Evolutionary conservation across 2,797 vertebrate genomes (phyloP).

Genomic region (Thaleichthys pacificus): DNA sequence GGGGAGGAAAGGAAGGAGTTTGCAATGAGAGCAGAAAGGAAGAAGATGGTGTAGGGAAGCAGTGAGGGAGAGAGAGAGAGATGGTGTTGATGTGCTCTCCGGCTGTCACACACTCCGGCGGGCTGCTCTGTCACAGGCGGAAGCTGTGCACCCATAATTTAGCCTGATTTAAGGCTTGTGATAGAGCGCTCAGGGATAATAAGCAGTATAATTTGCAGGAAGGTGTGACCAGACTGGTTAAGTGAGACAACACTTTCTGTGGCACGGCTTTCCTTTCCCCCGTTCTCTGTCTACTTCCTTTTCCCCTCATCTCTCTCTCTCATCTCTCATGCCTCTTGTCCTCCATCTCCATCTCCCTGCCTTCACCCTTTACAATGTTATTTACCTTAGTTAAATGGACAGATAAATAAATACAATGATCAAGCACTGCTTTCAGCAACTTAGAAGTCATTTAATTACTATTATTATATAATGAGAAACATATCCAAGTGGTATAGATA

Average conservation of each 20-base stretch:
- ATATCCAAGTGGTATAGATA: too few species aligned
- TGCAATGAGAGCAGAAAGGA: constrained; percentile 1
- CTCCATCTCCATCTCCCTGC: background rate
- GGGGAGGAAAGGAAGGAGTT: constrained; percentile 25
- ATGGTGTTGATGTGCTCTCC: constrained; percentile 37
- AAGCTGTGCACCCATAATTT: constrained; percentile 66
- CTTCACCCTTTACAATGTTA: background rate
- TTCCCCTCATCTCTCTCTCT: background rate
- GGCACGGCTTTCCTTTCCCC: constrained; percentile 2
- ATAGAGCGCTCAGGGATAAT: constrained; percentile 68
- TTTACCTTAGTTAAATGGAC: too few species aligned
- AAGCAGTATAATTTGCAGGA: constrained; percentile 70
- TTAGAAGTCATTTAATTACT: too few species aligned
- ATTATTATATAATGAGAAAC: too few species aligned
- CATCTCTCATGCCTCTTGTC: background rate
- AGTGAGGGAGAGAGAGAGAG: background rate
- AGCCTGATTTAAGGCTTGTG: constrained; percentile 63
- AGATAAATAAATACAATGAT: too few species aligned
- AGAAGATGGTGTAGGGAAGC: constrained; percentile 30
- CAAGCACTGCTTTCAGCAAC: too few species aligned
- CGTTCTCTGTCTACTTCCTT: background rate
- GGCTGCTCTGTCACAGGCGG: constrained; percentile 50
- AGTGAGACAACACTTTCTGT: constrained; percentile 30
- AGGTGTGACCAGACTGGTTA: constrained; percentile 68
- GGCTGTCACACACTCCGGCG: constrained; percentile 48